Base-by-base conservation (phyloP, 1,140 invertebrate species). In the Meloidogyne floridensis region DNA sequence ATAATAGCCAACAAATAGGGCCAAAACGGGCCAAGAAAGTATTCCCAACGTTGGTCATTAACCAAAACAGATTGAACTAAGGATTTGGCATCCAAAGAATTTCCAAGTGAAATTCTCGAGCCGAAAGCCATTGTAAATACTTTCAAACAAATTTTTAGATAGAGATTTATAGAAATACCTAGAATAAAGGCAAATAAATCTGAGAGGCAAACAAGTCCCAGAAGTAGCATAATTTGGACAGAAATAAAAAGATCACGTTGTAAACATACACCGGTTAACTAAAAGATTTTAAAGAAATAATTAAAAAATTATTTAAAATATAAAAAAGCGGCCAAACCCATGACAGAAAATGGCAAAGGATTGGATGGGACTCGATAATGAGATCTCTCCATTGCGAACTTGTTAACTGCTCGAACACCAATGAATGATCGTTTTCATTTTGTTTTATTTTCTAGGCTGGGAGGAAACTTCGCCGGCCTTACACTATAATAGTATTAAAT, bases 1-100 rank as follows among this genome's bases (percentile, higher is more conserved):
- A 89, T 10, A n/a, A 87, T 87, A 56, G 86, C 86, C 53, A 69
- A 32, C n/a, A 87, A 72, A 72, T 87, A 87, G 18, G 87, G 86
- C 86, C 86, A 87, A 70, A 87, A 87, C 8, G 86, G 86, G 4
- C 86, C 86, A 15, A 87, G 74, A 13, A 86, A 6, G 13, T 32
- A 20, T 73, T 86, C 85, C 54, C 86, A 86, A 7, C 75, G 80
- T 18, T 83, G 78, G 0, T 53, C 83, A 70, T 86, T 75, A 47
- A 86, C 74, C 11, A 86, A 80, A 4, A 79, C n/a, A 11, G 77
- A 79, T 8, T 79, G 77, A 20, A 79, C 5, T 5, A 79, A 47
- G 7, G 69, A 71, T 32, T 86, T 42, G 18, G 80, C 59, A 54
- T 73, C 71, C n/a, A 74, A 13, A 20, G 54, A 56, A 32, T 47